These are phyloP conservation scores for Phrynocephalus guinanensis DNA, from an alignment of 2,797 vertebrate species.

Conservation along the genomic window DNA sequence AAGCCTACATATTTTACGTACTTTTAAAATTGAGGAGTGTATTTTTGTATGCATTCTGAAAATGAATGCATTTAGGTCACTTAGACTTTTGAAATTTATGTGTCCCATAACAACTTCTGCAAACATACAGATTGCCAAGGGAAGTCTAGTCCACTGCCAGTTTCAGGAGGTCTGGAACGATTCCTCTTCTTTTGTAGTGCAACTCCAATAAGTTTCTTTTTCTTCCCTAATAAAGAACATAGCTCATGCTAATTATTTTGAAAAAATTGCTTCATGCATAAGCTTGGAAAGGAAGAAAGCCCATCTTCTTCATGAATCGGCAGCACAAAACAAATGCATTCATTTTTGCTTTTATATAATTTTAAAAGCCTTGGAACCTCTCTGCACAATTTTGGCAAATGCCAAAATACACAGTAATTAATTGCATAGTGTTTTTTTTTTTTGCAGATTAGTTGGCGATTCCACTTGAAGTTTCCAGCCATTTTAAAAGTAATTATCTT, in stretches of 20 bases:
- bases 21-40: background rate
- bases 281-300: background rate
- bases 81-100: background rate
- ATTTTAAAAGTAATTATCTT: slow-evolving; percentile 44
- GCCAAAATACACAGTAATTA: background rate
- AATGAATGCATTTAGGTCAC: too few species aligned
- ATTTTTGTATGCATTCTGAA: too few species aligned
- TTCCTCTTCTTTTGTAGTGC: background rate
- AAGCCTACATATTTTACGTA: too few species aligned
- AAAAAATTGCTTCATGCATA: slow-evolving; percentile 24
- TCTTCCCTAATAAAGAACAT: background rate
- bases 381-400: slow-evolving; percentile 4
- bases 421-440: background rate
- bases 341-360: slow-evolving; percentile 20
- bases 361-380: slow-evolving; percentile 34
- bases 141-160: background rate
- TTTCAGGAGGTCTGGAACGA: background rate
- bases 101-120: background rate
- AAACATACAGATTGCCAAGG: background rate
- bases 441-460: slow-evolving; percentile 21
- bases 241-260: slow-evolving; percentile 41
- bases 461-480: slow-evolving; percentile 17
- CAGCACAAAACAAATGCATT: slow-evolving; percentile 3
- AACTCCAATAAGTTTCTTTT: background rate
- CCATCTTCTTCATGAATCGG: background rate